Conservation (phyloP, 1,140 invertebrate genomes). For the Heterodera carotae region DNA sequence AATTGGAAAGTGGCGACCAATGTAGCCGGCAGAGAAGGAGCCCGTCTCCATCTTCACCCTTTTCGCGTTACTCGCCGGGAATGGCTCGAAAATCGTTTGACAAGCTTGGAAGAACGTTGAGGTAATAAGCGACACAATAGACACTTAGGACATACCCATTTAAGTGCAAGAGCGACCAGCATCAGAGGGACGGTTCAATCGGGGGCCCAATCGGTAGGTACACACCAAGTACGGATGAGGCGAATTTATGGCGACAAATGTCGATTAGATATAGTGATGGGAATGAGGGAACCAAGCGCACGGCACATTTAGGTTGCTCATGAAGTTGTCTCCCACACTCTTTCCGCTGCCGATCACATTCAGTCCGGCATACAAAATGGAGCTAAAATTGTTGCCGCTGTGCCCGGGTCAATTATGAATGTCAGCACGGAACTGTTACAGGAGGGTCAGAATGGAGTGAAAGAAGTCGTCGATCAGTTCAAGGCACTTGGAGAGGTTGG, state of each 20-base stretch:
- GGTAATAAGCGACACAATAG: constrained; percentile 36
- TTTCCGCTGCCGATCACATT: constrained; percentile 62
- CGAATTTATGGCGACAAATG: neutral
- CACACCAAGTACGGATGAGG: no score
- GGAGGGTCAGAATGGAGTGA: constrained; percentile 48
- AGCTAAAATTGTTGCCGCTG: constrained; percentile 57
- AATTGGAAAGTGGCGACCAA: constrained; percentile 18
- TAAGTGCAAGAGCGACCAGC: constrained; percentile 60
- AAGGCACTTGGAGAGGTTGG: constrained; percentile 28
- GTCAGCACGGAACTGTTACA: constrained; percentile 53
- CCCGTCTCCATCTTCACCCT: constrained; percentile 48
- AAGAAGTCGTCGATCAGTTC: constrained; percentile 46
- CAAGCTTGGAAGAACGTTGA: constrained; percentile 58
- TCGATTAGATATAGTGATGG: no score
- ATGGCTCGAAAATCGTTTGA: constrained; percentile 62
- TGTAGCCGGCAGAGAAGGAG: constrained; percentile 22
- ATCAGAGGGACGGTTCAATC: constrained; percentile 56
- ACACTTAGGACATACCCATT: constrained; percentile 28
- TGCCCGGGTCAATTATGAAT: constrained; percentile 51
- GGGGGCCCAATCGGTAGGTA: constrained; percentile 57
- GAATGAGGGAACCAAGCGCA: no score
- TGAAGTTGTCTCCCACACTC: constrained; percentile 63
- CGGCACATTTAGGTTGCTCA: constrained; percentile 46
- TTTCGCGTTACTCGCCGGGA: constrained; percentile 58
- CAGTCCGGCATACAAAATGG: constrained; percentile 58